phyloP scores from a whole-genome alignment of 1,140 invertebrate species.

The Drosophila bocqueti region DNA sequence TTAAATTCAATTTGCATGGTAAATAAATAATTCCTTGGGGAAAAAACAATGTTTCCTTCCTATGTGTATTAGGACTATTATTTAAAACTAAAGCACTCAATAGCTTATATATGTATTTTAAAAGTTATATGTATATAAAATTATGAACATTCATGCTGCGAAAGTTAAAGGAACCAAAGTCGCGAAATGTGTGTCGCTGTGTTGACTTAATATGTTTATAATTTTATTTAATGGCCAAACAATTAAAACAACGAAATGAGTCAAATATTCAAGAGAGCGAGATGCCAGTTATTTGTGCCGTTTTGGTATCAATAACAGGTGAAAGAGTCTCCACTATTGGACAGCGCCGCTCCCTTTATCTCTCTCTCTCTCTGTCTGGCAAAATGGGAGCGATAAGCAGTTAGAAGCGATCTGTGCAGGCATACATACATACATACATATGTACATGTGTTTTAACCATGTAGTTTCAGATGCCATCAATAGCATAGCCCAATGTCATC shows the following conservation, averaged over 20 bases:
- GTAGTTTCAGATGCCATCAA: neutral
- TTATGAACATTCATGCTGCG: neutral
- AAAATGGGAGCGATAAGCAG: slow-evolving; percentile 62
- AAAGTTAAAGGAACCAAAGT: slow-evolving; percentile 31
- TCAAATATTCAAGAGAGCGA: slow-evolving; percentile 10
- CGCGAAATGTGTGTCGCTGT: slow-evolving; percentile 56
- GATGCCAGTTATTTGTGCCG: neutral
- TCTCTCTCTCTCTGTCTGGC: slow-evolving; percentile 1
- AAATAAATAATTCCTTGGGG: no score
- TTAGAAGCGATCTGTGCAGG: slow-evolving; percentile 22
- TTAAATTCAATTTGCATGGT: no score
- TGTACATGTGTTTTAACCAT: slow-evolving; percentile 2
- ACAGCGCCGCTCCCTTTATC: neutral
- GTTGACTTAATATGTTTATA: slow-evolving; percentile 70
- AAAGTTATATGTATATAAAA: neutral
- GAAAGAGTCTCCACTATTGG: slow-evolving; percentile 21
- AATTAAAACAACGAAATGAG: slow-evolving; percentile 58
- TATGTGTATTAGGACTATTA: no score
- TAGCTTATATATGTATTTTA: neutral
- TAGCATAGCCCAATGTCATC: neutral
- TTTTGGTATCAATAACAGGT: slow-evolving; percentile 31
- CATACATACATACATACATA: neutral
- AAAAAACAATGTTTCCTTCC: no score
- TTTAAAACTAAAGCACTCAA: no score
- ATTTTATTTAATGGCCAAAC: slow-evolving; percentile 69